phyloP scores from a whole-genome alignment of 2,113 vertebrate genomes.

The Pseudonaja textilis region DNA sequence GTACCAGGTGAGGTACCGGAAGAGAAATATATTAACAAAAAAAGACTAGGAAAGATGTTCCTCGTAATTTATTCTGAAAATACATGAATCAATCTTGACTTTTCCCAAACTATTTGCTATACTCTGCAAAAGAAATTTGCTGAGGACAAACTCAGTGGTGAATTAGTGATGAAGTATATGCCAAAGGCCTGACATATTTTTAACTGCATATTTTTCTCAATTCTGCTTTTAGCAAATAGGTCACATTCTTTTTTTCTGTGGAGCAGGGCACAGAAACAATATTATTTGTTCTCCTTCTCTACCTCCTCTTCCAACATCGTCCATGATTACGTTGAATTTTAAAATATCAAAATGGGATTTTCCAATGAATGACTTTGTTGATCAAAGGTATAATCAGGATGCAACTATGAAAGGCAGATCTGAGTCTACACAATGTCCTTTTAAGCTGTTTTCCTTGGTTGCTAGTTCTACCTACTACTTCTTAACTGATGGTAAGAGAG shows the following conservation, averaged over 20 bases:
- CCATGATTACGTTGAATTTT: neutral
- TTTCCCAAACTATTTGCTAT: neutral
- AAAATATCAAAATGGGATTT: neutral
- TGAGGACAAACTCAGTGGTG: neutral
- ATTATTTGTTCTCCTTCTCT: neutral
- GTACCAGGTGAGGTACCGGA: neutral
- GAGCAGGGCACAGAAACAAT: neutral
- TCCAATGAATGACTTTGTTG: accelerated
- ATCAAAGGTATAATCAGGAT: neutral
- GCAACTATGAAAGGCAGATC: neutral
- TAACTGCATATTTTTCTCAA: neutral
- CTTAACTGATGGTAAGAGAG: neutral
- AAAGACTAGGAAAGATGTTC: too few relatives aligned
- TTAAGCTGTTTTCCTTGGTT: neutral
- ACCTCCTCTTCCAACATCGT: neutral
- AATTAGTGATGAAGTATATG: neutral
- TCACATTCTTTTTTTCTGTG: neutral
- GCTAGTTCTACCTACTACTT: neutral
- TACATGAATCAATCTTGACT: neutral
- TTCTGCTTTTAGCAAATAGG: neutral
- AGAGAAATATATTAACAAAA: neutral
- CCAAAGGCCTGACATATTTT: neutral
- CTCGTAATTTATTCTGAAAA: neutral
- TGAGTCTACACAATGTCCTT: neutral
- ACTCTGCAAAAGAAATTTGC: neutral